Percentiles rank a stretch among this genome's conserved stretches.
These are phyloP conservation scores for Brachypteracias leptosomus DNA, from an alignment of 2,113 vertebrate species.

Conservation along the genomic window DNA sequence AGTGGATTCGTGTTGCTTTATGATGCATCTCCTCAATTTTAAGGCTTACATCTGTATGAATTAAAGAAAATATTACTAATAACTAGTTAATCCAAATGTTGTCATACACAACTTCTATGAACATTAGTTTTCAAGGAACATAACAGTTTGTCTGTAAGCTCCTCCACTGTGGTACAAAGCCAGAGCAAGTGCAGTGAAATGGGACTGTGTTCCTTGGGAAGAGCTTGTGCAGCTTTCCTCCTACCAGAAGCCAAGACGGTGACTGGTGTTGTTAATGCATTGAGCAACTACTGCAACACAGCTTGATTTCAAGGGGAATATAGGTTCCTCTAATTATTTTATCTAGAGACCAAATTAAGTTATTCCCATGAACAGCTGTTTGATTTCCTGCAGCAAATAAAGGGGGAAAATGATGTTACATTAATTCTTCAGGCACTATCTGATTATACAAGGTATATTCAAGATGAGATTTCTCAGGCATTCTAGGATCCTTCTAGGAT, in stretches of 20 bases:
- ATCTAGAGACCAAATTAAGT: conserved; percentile 50
- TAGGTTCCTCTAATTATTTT: background rate
- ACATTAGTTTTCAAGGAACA: background rate
- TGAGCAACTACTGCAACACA: background rate
- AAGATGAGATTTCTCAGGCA: background rate
- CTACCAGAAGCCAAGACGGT: conserved; percentile 40
- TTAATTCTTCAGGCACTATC: conserved; percentile 55
- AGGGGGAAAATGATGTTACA: background rate
- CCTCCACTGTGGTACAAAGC: background rate
- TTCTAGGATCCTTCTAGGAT: conserved; percentile 26
- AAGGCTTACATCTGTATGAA: background rate
- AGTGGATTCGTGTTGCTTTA: background rate
- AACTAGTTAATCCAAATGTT: background rate
- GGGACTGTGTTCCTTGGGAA: background rate
- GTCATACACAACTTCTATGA: background rate
- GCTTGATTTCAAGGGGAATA: background rate
- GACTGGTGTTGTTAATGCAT: background rate
- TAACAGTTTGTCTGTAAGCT: background rate
- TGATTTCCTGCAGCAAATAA: conserved; percentile 19
- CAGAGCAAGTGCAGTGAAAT: background rate
- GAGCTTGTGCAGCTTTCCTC: conserved; percentile 7
- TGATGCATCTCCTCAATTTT: background rate
- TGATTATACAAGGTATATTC: conserved; percentile 13
- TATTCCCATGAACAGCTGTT: conserved; percentile 54
- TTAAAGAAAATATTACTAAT: background rate